Evolutionary conservation across 2,888 invertebrate genomes (phyloP).

Genomic region (Himalopsyche anomala): DNA sequence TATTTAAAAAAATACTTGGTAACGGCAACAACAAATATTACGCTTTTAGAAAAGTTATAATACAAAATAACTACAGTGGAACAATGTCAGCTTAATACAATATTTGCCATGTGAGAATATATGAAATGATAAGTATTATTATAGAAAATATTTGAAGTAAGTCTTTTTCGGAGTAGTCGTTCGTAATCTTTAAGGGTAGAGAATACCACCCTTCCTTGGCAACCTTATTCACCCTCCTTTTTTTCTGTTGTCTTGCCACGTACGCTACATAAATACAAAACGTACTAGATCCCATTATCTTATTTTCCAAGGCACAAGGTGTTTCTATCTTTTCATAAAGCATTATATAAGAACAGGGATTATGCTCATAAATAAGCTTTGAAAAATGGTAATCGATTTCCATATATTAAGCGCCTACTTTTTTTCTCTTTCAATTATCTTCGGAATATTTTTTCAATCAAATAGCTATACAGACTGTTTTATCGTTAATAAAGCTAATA

Average conservation of each 20-base stretch:
- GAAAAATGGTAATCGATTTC: slow-evolving; percentile 30
- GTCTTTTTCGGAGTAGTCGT: neutral
- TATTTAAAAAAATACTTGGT: no score
- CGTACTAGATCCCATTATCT: slow-evolving; percentile 53
- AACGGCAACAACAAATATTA: no score
- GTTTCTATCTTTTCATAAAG: slow-evolving; percentile 23
- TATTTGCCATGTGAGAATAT: no score
- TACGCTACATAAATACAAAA: slow-evolving; percentile 56
- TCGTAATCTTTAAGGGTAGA: slow-evolving; percentile 11
- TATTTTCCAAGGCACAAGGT: slow-evolving; percentile 43
- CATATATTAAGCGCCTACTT: neutral
- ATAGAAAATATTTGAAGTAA: neutral
- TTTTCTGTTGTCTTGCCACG: slow-evolving; percentile 47
- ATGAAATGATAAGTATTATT: no score
- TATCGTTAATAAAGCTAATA: no score
- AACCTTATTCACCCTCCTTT: neutral
- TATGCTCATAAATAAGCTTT: slow-evolving; percentile 26
- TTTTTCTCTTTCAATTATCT: neutral
- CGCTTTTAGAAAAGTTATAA: no score
- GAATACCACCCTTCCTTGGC: neutral
- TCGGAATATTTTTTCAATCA: neutral
- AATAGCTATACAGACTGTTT: no score
- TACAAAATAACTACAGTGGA: no score
- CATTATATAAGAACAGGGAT: slow-evolving; percentile 1
- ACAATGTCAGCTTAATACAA: no score